Evolutionary conservation across 2,113 vertebrate genomes (phyloP), one percentile per base, ranked within the genome.

Genomic region (Dasypus novemcinctus): DNA sequence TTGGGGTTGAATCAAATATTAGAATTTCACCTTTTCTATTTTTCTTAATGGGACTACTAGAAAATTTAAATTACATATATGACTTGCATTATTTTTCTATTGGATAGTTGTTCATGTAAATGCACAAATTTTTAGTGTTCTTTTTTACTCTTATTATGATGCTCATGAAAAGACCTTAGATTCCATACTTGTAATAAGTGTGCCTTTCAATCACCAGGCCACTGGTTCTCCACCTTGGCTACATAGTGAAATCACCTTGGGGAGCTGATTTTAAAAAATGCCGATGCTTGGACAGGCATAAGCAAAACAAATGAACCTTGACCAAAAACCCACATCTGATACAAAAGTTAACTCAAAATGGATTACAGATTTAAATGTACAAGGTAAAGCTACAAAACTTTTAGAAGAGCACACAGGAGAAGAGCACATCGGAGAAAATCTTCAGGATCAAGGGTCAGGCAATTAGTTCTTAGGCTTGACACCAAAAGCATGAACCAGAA

Each of bases 321-420:
- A 72, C 8, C 41, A 20, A 93, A 83, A 75, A 21, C 31, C 7
- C 64, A 87, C 49, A 71, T 52, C 61, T 31, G 74, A 87, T 5
- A 90, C 7, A 76, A 85, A 63, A 92, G 54, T 29, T 59, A 82
- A 74, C 23, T 87, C 38, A 72, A 87, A 87, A 69, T n/a, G 29
- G 52, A 57, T 83, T 13, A 74, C 17, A 68, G 9, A 21, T 81
- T 93, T 71, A 88, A 81, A 85, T 52, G 43, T 59, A 18, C 33
- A 69, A 52, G 17, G 38, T 68, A 20, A 86, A 96, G 59, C 46
- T 66, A 69, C 80, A 85, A 94, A 78, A 90, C 29, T 79, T 82
- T 75, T 38, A 82, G 46, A 82, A 76, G 23, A 83, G 91, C 91
- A 87, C 49, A 80, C 4, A 61, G 13, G 23, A 21, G 27, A 86